Evolutionary conservation across 2,888 invertebrate genomes (phyloP).

Genomic region (Antheraea yamamai): DNA sequence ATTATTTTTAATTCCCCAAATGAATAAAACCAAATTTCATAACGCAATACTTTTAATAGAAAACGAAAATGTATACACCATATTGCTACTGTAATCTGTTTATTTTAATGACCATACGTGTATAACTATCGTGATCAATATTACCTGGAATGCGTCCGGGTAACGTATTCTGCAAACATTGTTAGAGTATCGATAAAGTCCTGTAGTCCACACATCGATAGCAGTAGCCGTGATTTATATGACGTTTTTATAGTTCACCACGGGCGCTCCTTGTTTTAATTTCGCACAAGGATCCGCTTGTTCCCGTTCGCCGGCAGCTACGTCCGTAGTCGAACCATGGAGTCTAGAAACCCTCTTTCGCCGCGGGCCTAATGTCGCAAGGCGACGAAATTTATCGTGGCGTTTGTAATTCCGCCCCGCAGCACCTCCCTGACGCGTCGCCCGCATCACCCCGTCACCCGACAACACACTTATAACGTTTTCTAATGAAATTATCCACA

Average conservation of each 20-base stretch:
- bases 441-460: conserved; percentile 71
- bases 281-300: conserved; percentile 68
- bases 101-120: neutral
- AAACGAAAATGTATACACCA: too few relatives aligned
- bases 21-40: too few relatives aligned
- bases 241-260: conserved; percentile 73
- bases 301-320: conserved; percentile 41
- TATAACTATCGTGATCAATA: neutral
- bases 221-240: conserved; percentile 63
- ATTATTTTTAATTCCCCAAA: too few relatives aligned
- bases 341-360: conserved; percentile 56
- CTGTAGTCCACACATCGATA: conserved; percentile 64
- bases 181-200: conserved; percentile 59
- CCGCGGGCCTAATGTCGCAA: conserved; percentile 72
- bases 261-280: conserved; percentile 78
- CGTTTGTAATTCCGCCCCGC: conserved; percentile 75
- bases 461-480: conserved; percentile 78
- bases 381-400: conserved; percentile 79
- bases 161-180: conserved; percentile 54
- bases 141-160: neutral
- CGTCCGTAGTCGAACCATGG: conserved; percentile 34
- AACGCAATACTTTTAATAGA: too few relatives aligned
- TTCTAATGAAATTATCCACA: conserved; percentile 83
- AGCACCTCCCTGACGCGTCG: conserved; percentile 52
- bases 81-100: neutral